Percentiles rank a stretch among this genome's conserved stretches.
Evolutionary conservation across 2,113 vertebrate genomes (phyloP).

Genomic region (Dasypus novemcinctus): DNA sequence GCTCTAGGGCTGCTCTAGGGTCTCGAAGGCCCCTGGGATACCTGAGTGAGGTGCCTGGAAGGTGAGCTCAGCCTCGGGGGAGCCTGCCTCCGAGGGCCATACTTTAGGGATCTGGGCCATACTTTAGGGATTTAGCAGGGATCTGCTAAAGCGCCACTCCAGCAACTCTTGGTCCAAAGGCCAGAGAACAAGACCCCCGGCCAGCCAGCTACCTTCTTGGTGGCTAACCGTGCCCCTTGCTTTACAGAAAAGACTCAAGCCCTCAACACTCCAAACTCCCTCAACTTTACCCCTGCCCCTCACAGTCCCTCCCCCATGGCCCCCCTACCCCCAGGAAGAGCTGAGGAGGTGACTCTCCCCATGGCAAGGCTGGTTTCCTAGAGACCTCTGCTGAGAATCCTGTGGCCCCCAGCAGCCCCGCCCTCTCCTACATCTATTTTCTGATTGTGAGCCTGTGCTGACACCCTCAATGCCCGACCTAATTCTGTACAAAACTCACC

Average conservation of each 20-base stretch:
- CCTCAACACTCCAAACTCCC: not conserved
- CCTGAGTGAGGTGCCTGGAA: not conserved
- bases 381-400: not conserved
- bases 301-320: not conserved
- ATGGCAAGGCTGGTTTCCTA: conserved; percentile 24
- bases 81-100: not conserved
- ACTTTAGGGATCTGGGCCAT: too few relatives aligned
- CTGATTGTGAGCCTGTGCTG: not conserved
- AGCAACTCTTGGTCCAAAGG: not conserved
- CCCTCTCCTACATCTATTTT: not conserved
- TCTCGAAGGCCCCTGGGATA: not conserved
- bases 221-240: not conserved
- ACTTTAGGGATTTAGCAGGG: too few relatives aligned
- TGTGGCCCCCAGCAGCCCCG: not conserved
- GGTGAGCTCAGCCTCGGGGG: not conserved
- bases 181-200: not conserved
- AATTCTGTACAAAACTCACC: conserved; percentile 21
- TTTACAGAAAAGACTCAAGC: not conserved
- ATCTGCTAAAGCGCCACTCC: not conserved
- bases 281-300: not conserved
- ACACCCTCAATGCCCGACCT: not conserved
- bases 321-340: not conserved
- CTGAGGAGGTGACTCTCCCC: not conserved
- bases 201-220: not conserved
- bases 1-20: not conserved